Evolutionary conservation across 2,797 vertebrate species (phyloP).

Genomic region (Brachymystax lenok): DNA sequence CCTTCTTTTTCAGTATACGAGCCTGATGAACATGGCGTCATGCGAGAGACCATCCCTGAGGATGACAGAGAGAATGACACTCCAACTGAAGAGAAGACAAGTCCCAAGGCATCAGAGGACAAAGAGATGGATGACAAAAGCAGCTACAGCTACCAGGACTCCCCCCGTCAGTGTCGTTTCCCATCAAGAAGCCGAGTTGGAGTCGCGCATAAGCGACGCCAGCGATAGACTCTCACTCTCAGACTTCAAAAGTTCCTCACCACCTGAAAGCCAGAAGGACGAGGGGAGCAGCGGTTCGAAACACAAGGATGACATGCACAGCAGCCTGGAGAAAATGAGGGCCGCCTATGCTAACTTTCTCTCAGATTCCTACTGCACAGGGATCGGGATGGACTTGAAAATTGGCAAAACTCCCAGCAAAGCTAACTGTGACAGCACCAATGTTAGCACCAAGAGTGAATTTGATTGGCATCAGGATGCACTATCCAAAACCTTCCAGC

Average conservation of each 20-base stretch:
- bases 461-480: slow-evolving; percentile 99
- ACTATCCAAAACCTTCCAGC: slow-evolving; percentile 94
- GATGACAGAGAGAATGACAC: slow-evolving; percentile 90
- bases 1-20: slow-evolving; percentile 84
- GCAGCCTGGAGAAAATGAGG: slow-evolving; percentile 97
- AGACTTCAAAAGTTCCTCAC: slow-evolving; percentile 87
- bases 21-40: slow-evolving; percentile 90
- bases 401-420: slow-evolving; percentile 84
- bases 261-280: slow-evolving; percentile 78
- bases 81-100: slow-evolving; percentile 86
- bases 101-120: slow-evolving; percentile 89
- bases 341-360: slow-evolving; percentile 97
- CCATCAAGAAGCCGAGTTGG: slow-evolving; percentile 91
- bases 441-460: slow-evolving; percentile 86
- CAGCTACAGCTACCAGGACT: slow-evolving; percentile 94
- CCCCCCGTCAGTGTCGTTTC: slow-evolving; percentile 90
- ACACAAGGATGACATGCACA: slow-evolving; percentile 83
- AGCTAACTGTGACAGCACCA: slow-evolving; percentile 90
- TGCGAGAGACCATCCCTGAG: slow-evolving; percentile 82
- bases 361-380: slow-evolving; percentile 97
- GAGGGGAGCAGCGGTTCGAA: slow-evolving; percentile 78
- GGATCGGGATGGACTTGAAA: slow-evolving; percentile 92
- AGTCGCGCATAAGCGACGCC: slow-evolving; percentile 90
- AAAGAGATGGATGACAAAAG: slow-evolving; percentile 88
- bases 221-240: slow-evolving; percentile 92